Evolutionary conservation across 2,113 vertebrate species (phyloP), one percentile per base, ranked within the genome.

Genomic region (Hippocampus guttulatus): DNA sequence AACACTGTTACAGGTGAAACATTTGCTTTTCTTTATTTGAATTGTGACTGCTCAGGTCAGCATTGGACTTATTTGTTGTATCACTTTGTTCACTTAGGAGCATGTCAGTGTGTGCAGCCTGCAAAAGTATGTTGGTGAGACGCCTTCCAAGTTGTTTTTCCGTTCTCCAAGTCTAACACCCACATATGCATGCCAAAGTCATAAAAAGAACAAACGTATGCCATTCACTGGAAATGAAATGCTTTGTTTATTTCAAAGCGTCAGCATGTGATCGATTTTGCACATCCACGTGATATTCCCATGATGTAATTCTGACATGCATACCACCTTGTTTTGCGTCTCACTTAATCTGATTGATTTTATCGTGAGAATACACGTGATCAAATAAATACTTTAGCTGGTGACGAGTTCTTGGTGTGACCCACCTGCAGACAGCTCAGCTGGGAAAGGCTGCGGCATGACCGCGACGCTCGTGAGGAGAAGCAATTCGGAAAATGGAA

Each of bases 1-100:
- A 80, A 87, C 69, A 85, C 57, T 74, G 27, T 66, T n/a, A 83
- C 88, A 90, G 91, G 91, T 93, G 70, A 77, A 40, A 65, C 43
- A 40, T 67, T 10, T 61, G 4, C 16, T 41, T 33, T 27, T 67
- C 25, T 30, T 27, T 38, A 15, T 10, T 68, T 55, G 18, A 8
- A 41, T 9, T 27, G 4, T 18, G 27, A 14, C 11, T 38, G 33
- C 33, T 38, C 5, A 67, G 30, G 23, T 49, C 14, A 16, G 25
- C 40, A 49, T 54, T 60, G 40, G 62, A 5, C 45, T 67, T 1
- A 51, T 27, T 10, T 30, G 9, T 33, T 6, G 27, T 15, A 43
- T 14, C 6, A 20, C 3, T 69, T 3, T 47, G 10, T 45, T 75
- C 64, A 45, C 1, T 64, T 0, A 70, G 91, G 92, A 79, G 2